Percentiles rank a stretch among this genome's conserved stretches.
Evolutionary conservation across 2,113 vertebrate species (phyloP).

Genomic region (Sphaerodactylus townsendi): DNA sequence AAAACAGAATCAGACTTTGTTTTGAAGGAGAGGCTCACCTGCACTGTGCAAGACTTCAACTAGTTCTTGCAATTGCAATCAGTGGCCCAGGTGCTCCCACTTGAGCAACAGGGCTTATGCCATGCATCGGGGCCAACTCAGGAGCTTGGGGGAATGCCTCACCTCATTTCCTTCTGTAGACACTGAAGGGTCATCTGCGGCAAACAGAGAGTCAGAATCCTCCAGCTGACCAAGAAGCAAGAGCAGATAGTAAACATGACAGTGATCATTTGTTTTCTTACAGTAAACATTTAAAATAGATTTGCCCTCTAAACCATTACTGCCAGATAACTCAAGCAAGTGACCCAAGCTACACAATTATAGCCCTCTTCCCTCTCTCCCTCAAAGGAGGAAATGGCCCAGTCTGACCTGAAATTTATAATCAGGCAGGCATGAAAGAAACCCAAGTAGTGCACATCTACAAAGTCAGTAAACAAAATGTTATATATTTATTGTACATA

Average conservation of each 20-base stretch:
- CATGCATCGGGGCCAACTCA: not conserved
- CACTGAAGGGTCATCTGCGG: constrained; percentile 53
- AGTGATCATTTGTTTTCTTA: not conserved
- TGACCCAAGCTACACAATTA: not conserved
- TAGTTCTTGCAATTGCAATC: not conserved
- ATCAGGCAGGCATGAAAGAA: not conserved
- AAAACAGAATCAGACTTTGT: no score
- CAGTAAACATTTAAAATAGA: not conserved
- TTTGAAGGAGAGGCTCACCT: not conserved
- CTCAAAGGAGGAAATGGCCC: not conserved
- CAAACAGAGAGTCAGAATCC: not conserved
- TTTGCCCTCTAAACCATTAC: not conserved
- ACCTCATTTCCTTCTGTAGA: constrained; percentile 57
- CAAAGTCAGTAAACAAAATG: not conserved
- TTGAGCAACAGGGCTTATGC: not conserved
- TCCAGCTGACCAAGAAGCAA: constrained; percentile 46
- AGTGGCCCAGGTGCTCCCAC: not conserved
- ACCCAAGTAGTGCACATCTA: not conserved
- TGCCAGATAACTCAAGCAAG: not conserved
- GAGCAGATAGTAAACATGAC: accelerated
- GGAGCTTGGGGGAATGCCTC: not conserved
- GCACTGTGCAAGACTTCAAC: not conserved
- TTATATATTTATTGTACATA: not conserved
- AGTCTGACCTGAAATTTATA: not conserved
- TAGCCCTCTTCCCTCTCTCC: not conserved